phyloP scores from a whole-genome alignment of 2,797 vertebrate genomes.

The Iguana delicatissima region DNA sequence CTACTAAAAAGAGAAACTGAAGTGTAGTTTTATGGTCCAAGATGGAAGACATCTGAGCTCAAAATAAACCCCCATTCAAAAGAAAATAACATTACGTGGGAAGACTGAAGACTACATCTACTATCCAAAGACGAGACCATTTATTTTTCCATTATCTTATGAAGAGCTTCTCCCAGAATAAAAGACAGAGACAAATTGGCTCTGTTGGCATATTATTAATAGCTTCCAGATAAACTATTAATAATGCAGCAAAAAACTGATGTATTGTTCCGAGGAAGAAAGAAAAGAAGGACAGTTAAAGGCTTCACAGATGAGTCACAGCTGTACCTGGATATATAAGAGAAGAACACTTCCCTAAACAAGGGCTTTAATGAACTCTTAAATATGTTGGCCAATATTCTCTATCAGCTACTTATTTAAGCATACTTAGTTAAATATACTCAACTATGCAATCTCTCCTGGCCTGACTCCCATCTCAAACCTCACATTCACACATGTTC shows the following conservation, averaged over 20 bases:
- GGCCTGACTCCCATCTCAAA: no score
- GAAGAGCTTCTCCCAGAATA: not conserved
- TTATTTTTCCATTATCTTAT: constrained; percentile 25
- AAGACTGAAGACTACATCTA: not conserved
- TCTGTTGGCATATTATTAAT: constrained; percentile 37
- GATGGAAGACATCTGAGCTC: constrained; percentile 10
- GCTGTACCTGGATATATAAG: constrained; percentile 4
- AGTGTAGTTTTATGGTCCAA: not conserved
- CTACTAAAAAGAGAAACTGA: not conserved
- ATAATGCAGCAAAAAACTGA: constrained; percentile 19
- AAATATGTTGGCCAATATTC: not conserved
- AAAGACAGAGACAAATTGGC: constrained; percentile 1
- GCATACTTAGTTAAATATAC: no score
- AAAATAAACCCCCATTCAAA: constrained; percentile 13
- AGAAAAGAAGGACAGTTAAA: constrained; percentile 10
- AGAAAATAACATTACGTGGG: not conserved
- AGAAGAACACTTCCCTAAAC: constrained; percentile 23
- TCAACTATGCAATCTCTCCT: no score
- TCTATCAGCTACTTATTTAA: no score
- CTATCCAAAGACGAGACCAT: constrained; percentile 11
- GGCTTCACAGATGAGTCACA: not conserved
- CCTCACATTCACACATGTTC: no score
- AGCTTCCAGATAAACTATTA: constrained; percentile 27
- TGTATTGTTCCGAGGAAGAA: not conserved
- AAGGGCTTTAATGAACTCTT: constrained; percentile 35